Conservation (phyloP, 1,140 invertebrate genomes). For the Lamellibrachia luymesi region DNA sequence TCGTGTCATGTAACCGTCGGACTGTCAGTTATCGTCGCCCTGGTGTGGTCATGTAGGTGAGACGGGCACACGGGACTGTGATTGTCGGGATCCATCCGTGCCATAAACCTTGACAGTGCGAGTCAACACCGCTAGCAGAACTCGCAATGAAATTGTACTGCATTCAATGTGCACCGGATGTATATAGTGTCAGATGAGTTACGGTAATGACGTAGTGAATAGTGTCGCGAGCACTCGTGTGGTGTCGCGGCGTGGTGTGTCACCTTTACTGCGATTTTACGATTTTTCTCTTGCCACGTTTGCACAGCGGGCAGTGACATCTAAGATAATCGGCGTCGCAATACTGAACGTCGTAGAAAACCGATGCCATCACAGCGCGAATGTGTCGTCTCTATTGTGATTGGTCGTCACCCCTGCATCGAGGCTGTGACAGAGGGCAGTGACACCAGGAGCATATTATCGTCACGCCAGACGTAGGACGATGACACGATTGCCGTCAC, state of each 20-base stretch:
- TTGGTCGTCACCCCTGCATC: not conserved
- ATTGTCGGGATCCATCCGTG: not conserved
- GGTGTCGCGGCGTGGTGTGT: not conserved
- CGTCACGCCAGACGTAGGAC: not conserved
- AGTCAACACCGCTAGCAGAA: not conserved
- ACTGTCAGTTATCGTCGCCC: not conserved
- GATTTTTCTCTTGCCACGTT: not conserved
- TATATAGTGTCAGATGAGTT: not conserved
- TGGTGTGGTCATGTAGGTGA: not conserved
- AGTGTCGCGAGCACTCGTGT: not conserved
- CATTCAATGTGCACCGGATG: not conserved
- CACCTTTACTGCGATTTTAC: not conserved
- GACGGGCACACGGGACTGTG: not conserved
- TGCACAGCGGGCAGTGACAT: not conserved
- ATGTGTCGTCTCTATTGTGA: not conserved
- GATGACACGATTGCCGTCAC: not conserved
- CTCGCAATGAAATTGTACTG: not conserved
- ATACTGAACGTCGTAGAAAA: not conserved
- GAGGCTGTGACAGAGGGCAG: not conserved
- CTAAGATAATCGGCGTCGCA: not conserved
- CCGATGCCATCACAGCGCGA: not conserved
- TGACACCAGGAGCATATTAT: not conserved
- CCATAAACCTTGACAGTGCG: not conserved
- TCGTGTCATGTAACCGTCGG: not conserved
- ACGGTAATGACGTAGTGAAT: not conserved